Percentiles rank a stretch among this genome's conserved stretches.
Conservation (phyloP, 2,113 vertebrate species). For the Geococcyx californianus region DNA sequence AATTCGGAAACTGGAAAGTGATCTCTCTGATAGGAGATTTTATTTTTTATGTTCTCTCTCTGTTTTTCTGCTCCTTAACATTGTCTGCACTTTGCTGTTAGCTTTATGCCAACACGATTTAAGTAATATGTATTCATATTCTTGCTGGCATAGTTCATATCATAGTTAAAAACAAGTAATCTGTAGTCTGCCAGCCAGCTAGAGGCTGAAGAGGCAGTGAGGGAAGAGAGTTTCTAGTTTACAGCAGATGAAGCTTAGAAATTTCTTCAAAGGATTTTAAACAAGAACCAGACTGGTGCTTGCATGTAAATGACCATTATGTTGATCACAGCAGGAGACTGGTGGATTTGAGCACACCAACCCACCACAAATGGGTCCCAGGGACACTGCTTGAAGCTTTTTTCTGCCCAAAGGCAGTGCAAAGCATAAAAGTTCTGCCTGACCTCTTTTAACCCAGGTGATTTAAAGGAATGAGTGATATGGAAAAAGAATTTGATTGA, state of each 20-base stretch:
- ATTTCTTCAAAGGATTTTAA: neutral
- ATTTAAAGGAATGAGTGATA: neutral
- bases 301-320: neutral
- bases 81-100: neutral
- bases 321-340: neutral
- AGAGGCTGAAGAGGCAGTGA: neutral
- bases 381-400: neutral
- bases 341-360: neutral
- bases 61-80: neutral
- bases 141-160: neutral
- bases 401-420: neutral
- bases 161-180: neutral
- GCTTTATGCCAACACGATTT: neutral
- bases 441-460: neutral
- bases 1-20: neutral
- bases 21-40: neutral
- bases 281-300: neutral
- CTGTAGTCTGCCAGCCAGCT: neutral
- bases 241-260: neutral
- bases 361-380: neutral
- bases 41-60: neutral
- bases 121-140: neutral
- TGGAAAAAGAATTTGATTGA: neutral
- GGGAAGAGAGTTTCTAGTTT: neutral
- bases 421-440: neutral